Conservation (phyloP, 1,140 invertebrate genomes). For the Trachelipus rathkii region DNA sequence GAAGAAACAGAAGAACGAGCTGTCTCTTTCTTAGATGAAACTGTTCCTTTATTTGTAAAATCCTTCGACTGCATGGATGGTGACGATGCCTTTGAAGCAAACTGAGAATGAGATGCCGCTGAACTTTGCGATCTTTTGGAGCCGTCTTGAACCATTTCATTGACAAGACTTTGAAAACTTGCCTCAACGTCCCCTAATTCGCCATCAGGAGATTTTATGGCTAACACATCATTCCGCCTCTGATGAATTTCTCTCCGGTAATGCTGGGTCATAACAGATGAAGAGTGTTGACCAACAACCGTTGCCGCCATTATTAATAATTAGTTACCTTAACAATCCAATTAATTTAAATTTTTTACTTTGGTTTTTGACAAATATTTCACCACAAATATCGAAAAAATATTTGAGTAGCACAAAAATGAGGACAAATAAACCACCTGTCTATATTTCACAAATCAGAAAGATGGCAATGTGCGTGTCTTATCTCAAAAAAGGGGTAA, state of each 20-base stretch:
- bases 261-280: neutral
- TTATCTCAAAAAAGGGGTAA: neutral
- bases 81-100: neutral
- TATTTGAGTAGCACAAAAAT: neutral
- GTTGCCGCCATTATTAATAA: neutral
- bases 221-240: neutral
- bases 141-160: constrained; percentile 43
- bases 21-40: neutral
- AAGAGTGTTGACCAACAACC: neutral
- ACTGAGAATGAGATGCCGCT: constrained; percentile 1
- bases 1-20: constrained; percentile 24
- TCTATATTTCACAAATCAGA: neutral
- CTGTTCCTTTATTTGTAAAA: neutral
- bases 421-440: neutral
- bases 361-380: neutral
- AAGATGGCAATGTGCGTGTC: neutral
- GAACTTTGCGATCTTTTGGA: constrained; percentile 5
- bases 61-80: constrained; percentile 22
- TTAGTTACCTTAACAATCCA: neutral
- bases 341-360: neutral
- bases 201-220: constrained; percentile 40
- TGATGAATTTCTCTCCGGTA: neutral
- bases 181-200: constrained; percentile 44
- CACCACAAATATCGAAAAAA: neutral
- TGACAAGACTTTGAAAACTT: constrained; percentile 42